Base-by-base conservation (phyloP, 2,797 vertebrate genomes). In the Micromesistius poutassou region DNA sequence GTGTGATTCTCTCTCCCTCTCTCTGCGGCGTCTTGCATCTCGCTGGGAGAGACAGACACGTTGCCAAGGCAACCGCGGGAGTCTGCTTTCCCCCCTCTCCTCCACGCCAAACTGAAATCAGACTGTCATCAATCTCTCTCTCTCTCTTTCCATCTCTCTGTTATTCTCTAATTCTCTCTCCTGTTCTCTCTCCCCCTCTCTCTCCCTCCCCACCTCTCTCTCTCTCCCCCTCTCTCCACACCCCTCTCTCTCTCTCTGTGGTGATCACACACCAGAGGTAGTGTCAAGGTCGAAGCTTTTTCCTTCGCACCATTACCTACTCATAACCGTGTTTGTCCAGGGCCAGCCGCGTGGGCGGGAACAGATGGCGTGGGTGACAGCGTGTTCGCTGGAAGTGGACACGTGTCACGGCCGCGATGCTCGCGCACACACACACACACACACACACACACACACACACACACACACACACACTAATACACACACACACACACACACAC, bases 261-360 rank as follows among this genome's bases (percentile, higher is more conserved):
- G 77, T 88, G 86, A 89, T 91, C 93, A 90, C 92, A 93, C 89
- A 84, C 84, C 88, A 85, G 82, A 91, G 90, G 90, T 87, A 86
- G 87, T 90, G 93, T 94, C 93, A 94, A 94, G 93, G 93, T 94
- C 92, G 88, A 88, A 83, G 92, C 88, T 91, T 90, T 75, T 89
- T 86, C 62, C 92, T 91, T 90, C 80, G 90, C 93, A 85, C 90
- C 93, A 94, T 94, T 94, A 94, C 91, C 91, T 91, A 89, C 91
- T 91, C 89, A 87, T 90, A 88, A 89, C 86, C 50, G 71, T 93
- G 93, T 93, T 94, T 94, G 91, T 89, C 89, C 90, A 91, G 89
- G 88, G 88, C 62, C 90, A 84, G 84, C 85, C 88, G 80, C 79
- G 90, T 76, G 83, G 88, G 80, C 80, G 88, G 84, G 89, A 93